Conservation (phyloP, 2,113 vertebrate genomes). For the Bos indicus region DNA sequence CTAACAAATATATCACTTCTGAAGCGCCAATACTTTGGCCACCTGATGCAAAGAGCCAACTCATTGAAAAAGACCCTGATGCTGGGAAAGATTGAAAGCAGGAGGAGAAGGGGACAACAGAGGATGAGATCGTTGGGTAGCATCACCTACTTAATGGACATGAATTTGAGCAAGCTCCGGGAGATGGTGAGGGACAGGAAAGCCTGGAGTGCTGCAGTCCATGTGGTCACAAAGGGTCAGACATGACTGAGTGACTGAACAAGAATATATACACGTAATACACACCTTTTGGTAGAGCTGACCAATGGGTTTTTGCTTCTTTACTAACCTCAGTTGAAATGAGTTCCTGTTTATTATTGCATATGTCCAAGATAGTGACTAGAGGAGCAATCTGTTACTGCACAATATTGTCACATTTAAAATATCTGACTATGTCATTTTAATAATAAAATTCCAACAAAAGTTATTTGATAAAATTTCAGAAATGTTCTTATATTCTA, state of each 20-base stretch:
- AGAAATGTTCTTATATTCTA: neutral
- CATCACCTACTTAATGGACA: neutral
- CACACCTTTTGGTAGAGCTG: neutral
- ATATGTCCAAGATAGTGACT: neutral
- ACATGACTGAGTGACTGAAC: neutral
- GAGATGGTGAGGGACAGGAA: rapidly evolving
- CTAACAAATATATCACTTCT: neutral
- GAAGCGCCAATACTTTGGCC: neutral
- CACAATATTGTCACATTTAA: neutral
- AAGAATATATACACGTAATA: neutral
- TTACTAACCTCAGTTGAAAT: neutral
- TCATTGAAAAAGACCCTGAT: neutral
- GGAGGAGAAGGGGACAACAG: neutral
- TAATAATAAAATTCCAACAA: neutral
- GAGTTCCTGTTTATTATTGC: neutral
- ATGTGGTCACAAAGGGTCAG: neutral
- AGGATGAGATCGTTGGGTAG: neutral
- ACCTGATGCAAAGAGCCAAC: neutral
- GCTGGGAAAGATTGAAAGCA: neutral
- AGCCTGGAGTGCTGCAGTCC: neutral
- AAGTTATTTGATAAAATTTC: neutral
- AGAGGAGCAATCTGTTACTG: neutral
- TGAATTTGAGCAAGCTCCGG: neutral
- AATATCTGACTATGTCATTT: neutral
- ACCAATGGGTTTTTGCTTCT: neutral